phyloP scores from a whole-genome alignment of 2,113 vertebrate genomes.

The Pelusios castaneus region DNA sequence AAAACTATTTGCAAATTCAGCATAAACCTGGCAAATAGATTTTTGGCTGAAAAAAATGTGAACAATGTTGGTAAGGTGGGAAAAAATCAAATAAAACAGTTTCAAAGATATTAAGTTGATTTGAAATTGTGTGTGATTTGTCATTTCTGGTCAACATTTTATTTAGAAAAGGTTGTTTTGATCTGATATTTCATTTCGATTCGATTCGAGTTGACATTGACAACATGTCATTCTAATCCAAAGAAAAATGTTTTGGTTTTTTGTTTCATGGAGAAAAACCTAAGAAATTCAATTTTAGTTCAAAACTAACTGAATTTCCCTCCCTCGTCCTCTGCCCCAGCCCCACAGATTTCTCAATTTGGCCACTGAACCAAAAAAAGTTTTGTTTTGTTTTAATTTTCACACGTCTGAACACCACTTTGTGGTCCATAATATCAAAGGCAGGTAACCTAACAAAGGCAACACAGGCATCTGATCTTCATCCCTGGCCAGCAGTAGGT shows the following conservation, averaged over 20 bases:
- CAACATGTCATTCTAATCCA: not conserved
- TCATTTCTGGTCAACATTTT: not conserved
- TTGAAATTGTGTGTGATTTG: not conserved
- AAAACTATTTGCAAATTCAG: not conserved
- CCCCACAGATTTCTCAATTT: not conserved
- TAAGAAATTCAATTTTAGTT: not conserved
- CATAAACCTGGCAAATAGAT: not conserved
- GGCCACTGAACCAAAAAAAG: not conserved
- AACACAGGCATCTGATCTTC: not conserved
- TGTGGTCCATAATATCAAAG: not conserved
- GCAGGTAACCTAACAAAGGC: not conserved
- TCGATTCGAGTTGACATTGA: not conserved
- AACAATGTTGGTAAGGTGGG: not conserved
- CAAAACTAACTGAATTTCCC: not conserved
- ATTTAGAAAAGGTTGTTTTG: not conserved
- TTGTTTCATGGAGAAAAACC: not conserved
- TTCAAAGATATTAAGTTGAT: not conserved
- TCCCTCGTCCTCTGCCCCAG: too few relatives aligned
- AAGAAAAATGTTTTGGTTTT: not conserved
- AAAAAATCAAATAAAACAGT: not conserved
- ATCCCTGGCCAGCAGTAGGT: not conserved
- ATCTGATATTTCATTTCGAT: not conserved
- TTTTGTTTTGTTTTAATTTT: too few relatives aligned
- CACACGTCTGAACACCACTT: not conserved
- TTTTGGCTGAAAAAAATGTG: not conserved